Conservation (phyloP, 2,113 vertebrate species). For the Aegithalos caudatus region DNA sequence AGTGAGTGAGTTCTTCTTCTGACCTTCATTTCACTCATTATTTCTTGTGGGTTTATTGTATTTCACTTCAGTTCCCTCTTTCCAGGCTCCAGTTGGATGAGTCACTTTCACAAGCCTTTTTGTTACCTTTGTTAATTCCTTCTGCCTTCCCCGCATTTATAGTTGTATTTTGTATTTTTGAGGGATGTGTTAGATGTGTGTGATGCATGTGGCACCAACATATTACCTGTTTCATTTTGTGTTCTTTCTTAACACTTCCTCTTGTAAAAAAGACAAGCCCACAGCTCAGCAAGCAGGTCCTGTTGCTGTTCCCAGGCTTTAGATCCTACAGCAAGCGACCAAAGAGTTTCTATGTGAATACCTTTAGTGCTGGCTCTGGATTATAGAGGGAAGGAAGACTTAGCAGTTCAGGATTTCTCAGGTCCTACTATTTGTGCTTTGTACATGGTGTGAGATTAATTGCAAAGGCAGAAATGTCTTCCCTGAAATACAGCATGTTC, state of each 20-base stretch:
- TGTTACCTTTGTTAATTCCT: not conserved
- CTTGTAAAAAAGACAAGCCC: not conserved
- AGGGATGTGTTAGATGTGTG: not conserved
- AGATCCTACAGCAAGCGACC: not conserved
- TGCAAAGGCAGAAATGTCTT: not conserved
- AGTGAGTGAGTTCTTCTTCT: not conserved
- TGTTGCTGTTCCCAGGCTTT: not conserved
- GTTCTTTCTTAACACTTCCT: not conserved
- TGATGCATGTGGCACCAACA: not conserved
- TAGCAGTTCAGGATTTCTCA: not conserved
- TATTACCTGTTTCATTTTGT: not conserved
- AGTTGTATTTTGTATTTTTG: not conserved
- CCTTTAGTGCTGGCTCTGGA: rapidly evolving
- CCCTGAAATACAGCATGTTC: not conserved
- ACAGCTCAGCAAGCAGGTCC: not conserved
- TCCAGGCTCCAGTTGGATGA: not conserved
- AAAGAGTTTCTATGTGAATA: not conserved
- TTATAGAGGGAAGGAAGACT: not conserved
- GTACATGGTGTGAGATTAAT: not conserved
- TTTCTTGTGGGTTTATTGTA: not conserved
- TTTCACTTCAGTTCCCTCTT: not conserved
- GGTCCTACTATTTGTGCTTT: not conserved
- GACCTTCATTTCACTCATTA: not conserved
- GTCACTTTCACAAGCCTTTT: not conserved
- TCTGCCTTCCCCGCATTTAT: not conserved